These are phyloP conservation scores for Copidosoma floridanum DNA, from an alignment of 1,140 invertebrate species.

Conservation along the genomic window DNA sequence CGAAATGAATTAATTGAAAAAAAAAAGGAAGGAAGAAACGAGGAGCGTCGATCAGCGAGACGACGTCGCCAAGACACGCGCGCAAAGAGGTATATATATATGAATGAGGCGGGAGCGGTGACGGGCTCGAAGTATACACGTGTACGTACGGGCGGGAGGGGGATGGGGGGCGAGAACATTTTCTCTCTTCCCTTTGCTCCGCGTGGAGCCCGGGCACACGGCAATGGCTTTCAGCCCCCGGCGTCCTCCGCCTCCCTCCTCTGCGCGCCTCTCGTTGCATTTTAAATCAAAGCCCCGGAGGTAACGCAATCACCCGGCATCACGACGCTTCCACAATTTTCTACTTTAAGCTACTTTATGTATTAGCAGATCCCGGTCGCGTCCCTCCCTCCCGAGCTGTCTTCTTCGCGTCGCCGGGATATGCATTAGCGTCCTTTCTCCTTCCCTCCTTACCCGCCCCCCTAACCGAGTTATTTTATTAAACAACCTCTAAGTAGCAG, in stretches of 20 bases:
- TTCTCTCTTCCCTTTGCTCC: too few relatives aligned
- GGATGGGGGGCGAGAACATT: too few relatives aligned
- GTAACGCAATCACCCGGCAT: conserved; percentile 59
- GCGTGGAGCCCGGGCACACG: too few relatives aligned
- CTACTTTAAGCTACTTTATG: conserved; percentile 60
- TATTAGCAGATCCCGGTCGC: conserved; percentile 45
- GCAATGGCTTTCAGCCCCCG: conserved; percentile 38
- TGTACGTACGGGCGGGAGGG: background rate
- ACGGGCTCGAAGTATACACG: background rate
- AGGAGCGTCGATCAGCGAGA: background rate
- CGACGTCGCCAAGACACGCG: background rate
- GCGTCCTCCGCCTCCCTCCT: conserved; percentile 32
- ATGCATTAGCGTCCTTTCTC: conserved; percentile 13
- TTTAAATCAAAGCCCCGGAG: conserved; percentile 59
- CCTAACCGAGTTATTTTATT: conserved; percentile 55
- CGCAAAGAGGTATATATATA: background rate
- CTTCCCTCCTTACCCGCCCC: conserved; percentile 17
- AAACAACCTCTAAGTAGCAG: conserved; percentile 46
- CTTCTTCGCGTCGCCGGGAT: background rate
- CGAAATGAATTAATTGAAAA: too few relatives aligned
- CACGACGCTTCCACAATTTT: conserved; percentile 60
- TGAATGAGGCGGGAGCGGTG: background rate
- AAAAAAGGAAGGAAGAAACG: background rate
- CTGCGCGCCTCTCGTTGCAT: conserved; percentile 51
- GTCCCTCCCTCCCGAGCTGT: background rate